Evolutionary conservation across 2,113 vertebrate species (phyloP).

Genomic region (Cyprinodon variegatus): DNA sequence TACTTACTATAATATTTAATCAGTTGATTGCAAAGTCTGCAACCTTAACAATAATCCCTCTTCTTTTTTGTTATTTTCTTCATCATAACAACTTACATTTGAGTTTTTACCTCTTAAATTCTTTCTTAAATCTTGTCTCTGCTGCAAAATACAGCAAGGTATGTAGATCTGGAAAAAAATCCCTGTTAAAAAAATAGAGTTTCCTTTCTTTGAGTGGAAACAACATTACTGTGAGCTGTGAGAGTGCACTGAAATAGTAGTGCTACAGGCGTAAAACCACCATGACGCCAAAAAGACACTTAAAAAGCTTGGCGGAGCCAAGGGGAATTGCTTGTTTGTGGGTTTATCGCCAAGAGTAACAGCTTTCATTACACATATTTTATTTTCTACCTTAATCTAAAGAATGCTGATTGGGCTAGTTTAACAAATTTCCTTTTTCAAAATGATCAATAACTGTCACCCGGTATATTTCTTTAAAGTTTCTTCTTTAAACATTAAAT

Average conservation of each 20-base stretch:
- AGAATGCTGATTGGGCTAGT: constrained; percentile 1
- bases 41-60: not conserved
- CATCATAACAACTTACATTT: not conserved
- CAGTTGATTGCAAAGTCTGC: not conserved
- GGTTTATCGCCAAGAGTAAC: not conserved
- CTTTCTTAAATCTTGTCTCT: not conserved
- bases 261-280: constrained; percentile 6
- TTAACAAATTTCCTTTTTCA: not conserved
- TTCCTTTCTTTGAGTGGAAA: not conserved
- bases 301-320: not conserved
- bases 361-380: constrained; percentile 1
- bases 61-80: not conserved
- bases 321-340: constrained; percentile 8
- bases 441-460: not conserved
- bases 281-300: constrained; percentile 10
- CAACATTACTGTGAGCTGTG: not conserved
- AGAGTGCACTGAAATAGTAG: constrained; percentile 11
- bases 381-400: not conserved
- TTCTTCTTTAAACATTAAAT: not conserved
- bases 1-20: not conserved
- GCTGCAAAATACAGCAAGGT: not conserved
- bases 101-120: not conserved
- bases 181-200: not conserved
- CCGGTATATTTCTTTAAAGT: not conserved
- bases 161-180: not conserved